Base-by-base conservation (phyloP, 2,113 vertebrate species). In the Ibidorhyncha struthersii region DNA sequence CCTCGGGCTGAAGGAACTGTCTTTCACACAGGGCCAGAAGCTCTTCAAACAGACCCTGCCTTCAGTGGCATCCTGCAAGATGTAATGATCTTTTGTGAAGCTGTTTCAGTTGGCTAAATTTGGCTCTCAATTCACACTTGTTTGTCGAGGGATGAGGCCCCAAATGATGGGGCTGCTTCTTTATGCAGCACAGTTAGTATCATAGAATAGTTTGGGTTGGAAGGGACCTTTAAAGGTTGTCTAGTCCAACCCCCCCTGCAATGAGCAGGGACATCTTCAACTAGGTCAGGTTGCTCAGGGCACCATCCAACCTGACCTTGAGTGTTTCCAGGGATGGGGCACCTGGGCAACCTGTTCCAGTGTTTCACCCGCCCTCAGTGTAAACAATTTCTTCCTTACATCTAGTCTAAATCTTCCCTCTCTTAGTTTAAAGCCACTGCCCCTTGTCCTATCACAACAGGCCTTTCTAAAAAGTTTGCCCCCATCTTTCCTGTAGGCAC, bases 1-100 rank as follows among this genome's bases (percentile, higher is more conserved):
- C 84, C 66, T 80, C 3, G 1, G 82, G 95, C 96, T 17, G 41
- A 6, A 90, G 71, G 86, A 70, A 67, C 62, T 86, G 73, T 4
- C 84, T 90, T 85, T 91, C 73, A 49, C 50, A 3, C 22, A 34
- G 65, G 63, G 69, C 91, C 80, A 93, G 77, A 50, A 91, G 83
- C 77, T 96, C 86, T 91, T 67, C 76, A 77, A 92, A 91, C 86
- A 96, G 83, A 45, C 61, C 14, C 0, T 89, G 92, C 77, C 94
- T 93, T 94, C 65, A 85, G 69, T 6, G 0, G 22, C 14, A 18
- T 77, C 93, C 74, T 77, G 47, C 1, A 4, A 89, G 61, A 53
- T 62, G 91, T 43, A 32, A 29, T 82, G 61, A 53, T 72, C 89
- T 84, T 86, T 81, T 94, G 65, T 94, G 91, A 87, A 82, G 43